A percentile compares a stretch with the other conserved stretches of the same genome.
Evolutionary conservation across 2,888 invertebrate genomes (phyloP).

Genomic region (Drosophila longiperda): DNA sequence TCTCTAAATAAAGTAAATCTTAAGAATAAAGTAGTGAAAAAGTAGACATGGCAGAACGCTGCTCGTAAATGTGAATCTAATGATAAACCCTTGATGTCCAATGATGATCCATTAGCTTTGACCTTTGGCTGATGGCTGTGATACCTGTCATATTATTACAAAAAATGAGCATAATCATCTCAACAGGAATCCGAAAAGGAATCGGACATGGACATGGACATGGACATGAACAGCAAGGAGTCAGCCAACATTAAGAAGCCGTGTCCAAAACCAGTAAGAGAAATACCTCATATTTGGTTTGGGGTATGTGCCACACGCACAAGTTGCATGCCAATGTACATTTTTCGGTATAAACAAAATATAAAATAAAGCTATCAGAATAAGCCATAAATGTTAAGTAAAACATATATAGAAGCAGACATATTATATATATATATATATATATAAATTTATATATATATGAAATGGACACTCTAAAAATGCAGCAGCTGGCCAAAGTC

Average conservation of each 20-base stretch:
- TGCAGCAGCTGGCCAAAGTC: constrained; percentile 41
- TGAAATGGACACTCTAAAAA: constrained; percentile 9
- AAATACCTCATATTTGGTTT: constrained; percentile 16
- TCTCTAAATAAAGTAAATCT: constrained; percentile 63
- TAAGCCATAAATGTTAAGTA: constrained; percentile 30
- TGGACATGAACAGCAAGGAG: constrained; percentile 4
- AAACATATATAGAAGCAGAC: neutral
- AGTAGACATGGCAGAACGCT: neutral
- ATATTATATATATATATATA: neutral
- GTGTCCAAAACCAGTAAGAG: constrained; percentile 13
- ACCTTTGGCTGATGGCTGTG: constrained; percentile 33
- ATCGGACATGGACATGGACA: neutral
- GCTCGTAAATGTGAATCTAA: neutral
- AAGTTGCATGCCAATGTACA: constrained; percentile 60
- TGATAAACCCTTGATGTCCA: neutral
- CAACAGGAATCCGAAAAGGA: neutral
- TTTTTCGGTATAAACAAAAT: constrained; percentile 56
- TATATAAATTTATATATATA: neutral
- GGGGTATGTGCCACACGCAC: constrained; percentile 58
- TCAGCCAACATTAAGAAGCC: neutral
- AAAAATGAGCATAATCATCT: constrained; percentile 22
- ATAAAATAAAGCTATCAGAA: constrained; percentile 20
- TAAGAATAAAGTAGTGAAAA: constrained; percentile 48
- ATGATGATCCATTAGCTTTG: constrained; percentile 14
- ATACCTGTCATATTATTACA: constrained; percentile 54